A percentile compares a stretch with the other conserved stretches of the same genome.
These are phyloP conservation scores for Oscheius sp. DNA, from an alignment of 2,888 invertebrate genomes.

Conservation along the genomic window DNA sequence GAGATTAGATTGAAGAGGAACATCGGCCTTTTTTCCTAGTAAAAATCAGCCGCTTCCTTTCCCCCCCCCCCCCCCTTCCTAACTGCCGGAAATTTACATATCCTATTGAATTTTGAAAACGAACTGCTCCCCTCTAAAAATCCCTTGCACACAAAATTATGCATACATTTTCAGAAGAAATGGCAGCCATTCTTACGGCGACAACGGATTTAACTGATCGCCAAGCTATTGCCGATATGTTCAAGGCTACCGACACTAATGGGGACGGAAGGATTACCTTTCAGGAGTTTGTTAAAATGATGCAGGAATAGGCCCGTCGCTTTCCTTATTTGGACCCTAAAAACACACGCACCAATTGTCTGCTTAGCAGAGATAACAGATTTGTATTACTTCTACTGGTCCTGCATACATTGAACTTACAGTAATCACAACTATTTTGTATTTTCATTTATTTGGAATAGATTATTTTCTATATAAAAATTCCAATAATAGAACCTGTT, in stretches of 20 bases:
- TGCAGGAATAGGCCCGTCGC: conserved; percentile 52
- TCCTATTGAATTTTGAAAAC: too few species aligned
- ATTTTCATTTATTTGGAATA: background rate
- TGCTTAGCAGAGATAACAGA: background rate
- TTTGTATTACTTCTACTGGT: conserved; percentile 6
- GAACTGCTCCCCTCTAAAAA: background rate
- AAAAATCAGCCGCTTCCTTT: too few species aligned
- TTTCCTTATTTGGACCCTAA: background rate
- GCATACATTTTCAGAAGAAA: conserved; percentile 57
- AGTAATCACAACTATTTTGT: background rate
- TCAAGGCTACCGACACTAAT: conserved; percentile 65
- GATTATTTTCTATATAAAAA: too few species aligned
- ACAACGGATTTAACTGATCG: conserved; percentile 63
- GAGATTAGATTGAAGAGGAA: too few species aligned
- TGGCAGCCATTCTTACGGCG: conserved; percentile 61
- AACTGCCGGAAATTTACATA: background rate
- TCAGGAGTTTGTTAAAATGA: conserved; percentile 68
- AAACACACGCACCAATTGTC: too few species aligned
- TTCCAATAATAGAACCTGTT: background rate
- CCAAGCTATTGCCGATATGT: conserved; percentile 61
- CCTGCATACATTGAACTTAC: background rate
- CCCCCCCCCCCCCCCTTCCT: too few species aligned
- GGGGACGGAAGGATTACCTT: conserved; percentile 68
- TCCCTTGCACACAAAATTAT: background rate
- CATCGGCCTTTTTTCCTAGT: too few species aligned